These are phyloP conservation scores for Agrotis ipsilon DNA, from an alignment of 2,888 invertebrate species.

Conservation along the genomic window DNA sequence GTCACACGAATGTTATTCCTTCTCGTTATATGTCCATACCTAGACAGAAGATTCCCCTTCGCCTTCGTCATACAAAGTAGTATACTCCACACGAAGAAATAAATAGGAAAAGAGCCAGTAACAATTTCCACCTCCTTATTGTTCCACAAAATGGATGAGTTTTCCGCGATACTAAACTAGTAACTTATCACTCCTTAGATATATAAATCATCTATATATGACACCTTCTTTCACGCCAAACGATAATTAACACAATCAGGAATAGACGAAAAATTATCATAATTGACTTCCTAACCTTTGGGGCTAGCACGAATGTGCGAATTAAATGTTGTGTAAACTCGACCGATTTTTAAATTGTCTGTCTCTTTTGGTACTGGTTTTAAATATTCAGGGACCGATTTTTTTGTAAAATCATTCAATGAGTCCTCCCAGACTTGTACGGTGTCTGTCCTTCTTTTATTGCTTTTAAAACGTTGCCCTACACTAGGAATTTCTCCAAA, in stretches of 20 bases:
- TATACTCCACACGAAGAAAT: not conserved
- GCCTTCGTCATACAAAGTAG: too few relatives aligned
- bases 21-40: too few relatives aligned
- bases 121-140: not conserved
- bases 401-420: too few relatives aligned
- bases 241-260: constrained; percentile 46
- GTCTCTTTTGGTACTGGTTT: too few relatives aligned
- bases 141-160: not conserved
- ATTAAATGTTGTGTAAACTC: not conserved
- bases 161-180: constrained; percentile 12
- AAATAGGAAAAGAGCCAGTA: not conserved
- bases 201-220: constrained; percentile 7
- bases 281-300: constrained; percentile 44
- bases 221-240: not conserved
- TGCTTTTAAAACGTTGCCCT: too few relatives aligned
- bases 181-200: not conserved
- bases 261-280: constrained; percentile 37
- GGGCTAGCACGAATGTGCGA: not conserved
- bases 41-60: too few relatives aligned
- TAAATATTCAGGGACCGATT: too few relatives aligned
- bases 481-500: too few relatives aligned
- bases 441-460: too few relatives aligned
- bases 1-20: too few relatives aligned
- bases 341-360: too few relatives aligned
- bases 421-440: too few relatives aligned